A percentile compares a stretch with the other conserved stretches of the same genome.
Conservation (phyloP, 2,888 invertebrate genomes). For the Panzeria rudis region DNA sequence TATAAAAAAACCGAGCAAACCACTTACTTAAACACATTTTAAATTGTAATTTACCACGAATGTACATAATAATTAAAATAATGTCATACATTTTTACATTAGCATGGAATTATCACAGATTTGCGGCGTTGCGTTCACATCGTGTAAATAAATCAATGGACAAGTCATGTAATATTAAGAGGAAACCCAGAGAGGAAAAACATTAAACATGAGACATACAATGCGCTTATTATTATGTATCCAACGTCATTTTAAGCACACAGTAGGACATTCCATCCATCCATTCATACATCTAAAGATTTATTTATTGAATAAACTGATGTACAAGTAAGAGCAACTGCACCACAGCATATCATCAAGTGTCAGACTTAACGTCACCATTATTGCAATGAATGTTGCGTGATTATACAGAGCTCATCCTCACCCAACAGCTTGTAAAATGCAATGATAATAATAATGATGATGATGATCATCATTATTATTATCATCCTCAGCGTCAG, state of each 20-base stretch:
- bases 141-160: constrained; percentile 30
- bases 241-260: constrained; percentile 30
- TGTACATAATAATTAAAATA: not conserved
- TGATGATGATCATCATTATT: not conserved
- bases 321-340: constrained; percentile 13
- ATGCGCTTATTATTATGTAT: constrained; percentile 34
- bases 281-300: constrained; percentile 13
- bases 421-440: not conserved
- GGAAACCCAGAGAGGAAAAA: not conserved
- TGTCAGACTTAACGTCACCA: constrained; percentile 43
- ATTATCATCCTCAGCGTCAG: not conserved
- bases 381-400: constrained; percentile 14
- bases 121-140: constrained; percentile 32
- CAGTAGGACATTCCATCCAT: constrained; percentile 48
- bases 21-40: not conserved
- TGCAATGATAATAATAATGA: not conserved
- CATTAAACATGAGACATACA: constrained; percentile 28
- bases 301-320: constrained; percentile 46
- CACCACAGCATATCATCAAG: constrained; percentile 48
- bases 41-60: not conserved
- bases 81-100: not conserved
- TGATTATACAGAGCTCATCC: not conserved
- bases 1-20: too few relatives aligned
- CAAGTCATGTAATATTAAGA: not conserved
- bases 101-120: constrained; percentile 40